Evolutionary conservation across 92 coral and sea anemone genomes (phyloP).

Genomic region (Micromussa lordhowensis): DNA sequence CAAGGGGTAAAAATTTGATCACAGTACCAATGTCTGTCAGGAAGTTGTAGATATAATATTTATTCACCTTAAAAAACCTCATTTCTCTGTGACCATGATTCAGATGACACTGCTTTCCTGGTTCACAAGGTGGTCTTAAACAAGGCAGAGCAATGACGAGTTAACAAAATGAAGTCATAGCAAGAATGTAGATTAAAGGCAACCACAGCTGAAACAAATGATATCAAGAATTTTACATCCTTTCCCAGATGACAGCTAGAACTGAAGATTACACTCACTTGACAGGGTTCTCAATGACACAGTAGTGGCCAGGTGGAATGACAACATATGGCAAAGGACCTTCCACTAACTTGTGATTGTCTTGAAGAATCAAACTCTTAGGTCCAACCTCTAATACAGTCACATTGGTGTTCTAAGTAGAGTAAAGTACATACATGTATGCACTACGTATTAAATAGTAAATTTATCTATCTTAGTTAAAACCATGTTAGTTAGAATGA

Average conservation of each 20-base stretch:
- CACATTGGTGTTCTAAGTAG: slow-evolving; percentile 86
- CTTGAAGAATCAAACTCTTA: slow-evolving; percentile 89
- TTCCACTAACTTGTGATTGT: slow-evolving; percentile 84
- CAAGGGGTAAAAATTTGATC: no score
- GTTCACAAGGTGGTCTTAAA: slow-evolving; percentile 80
- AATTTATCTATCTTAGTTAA: no score
- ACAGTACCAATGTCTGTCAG: background rate
- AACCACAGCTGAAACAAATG: background rate
- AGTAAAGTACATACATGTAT: background rate
- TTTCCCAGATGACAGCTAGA: background rate
- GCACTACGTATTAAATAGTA: no score
- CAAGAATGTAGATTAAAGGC: background rate
- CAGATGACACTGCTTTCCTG: slow-evolving; percentile 80
- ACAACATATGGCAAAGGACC: slow-evolving; percentile 91
- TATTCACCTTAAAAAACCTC: slow-evolving; percentile 83
- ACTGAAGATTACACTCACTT: slow-evolving; percentile 64
- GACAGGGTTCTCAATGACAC: slow-evolving; percentile 88
- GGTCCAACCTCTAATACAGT: slow-evolving; percentile 95
- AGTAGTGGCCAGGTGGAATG: slow-evolving; percentile 95
- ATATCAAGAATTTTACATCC: no score
- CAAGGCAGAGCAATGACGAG: background rate
- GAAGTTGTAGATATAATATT: background rate
- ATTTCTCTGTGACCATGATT: slow-evolving; percentile 91
- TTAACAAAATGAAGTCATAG: background rate
- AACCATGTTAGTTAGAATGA: no score